phyloP scores from a whole-genome alignment of 2,113 vertebrate species.

The Carlito syrichta region DNA sequence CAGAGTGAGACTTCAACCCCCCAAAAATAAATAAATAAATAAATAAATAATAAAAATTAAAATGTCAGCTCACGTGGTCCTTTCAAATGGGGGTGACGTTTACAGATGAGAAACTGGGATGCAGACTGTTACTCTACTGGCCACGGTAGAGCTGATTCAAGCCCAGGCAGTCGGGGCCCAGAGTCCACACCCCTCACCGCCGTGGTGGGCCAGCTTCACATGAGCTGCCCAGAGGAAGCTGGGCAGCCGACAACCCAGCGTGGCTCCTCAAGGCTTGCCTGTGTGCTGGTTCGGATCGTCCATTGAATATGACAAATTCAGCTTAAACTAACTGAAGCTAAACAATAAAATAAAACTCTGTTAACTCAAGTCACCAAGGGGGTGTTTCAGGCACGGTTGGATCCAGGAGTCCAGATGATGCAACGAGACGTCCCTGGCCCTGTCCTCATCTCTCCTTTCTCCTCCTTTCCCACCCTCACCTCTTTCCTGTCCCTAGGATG shows the following conservation, averaged over 20 bases:
- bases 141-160: accelerated
- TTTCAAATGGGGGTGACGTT: neutral
- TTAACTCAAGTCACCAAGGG: accelerated
- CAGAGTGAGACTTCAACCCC: too few relatives aligned
- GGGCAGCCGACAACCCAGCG: accelerated
- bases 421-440: neutral
- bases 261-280: accelerated
- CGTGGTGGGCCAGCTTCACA: accelerated
- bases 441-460: accelerated
- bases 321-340: neutral
- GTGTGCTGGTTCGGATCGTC: neutral
- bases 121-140: neutral
- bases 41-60: too few relatives aligned
- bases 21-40: too few relatives aligned
- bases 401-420: neutral
- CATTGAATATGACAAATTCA: neutral
- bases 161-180: neutral
- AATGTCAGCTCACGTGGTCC: neutral
- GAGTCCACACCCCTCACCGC: accelerated
- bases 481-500: too few relatives aligned
- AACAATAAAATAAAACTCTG: neutral
- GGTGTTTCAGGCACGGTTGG: neutral
- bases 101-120: neutral
- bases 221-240: accelerated
- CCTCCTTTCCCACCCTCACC: neutral